Base-by-base conservation (phyloP, 1,140 invertebrate genomes). In the Cydia strobilella region DNA sequence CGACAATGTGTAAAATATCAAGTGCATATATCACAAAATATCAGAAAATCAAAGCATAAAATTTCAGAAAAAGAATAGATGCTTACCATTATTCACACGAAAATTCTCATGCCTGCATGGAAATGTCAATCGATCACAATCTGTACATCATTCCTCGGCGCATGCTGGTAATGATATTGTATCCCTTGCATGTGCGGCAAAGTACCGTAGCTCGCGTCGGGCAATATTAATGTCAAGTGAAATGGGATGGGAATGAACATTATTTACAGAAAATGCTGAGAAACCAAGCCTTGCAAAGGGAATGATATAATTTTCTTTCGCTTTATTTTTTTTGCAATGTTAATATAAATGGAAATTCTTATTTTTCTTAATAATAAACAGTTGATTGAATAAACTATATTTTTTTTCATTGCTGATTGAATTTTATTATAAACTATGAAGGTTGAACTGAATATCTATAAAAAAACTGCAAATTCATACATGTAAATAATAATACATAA, bases 141-240 rank as follows among this genome's bases (percentile, higher is more conserved):
- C 65, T 69, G 65, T 69, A 69, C 65, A 69, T 69, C 65, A 69
- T 69, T 69, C 65, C 31, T 39, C 7, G 12, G 20, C 65, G 65
- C 65, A 69, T 69, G 65, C 65, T 31, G 31, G 65, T 69, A 69
- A 69, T 69, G 65, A 69, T 15, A 18, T 39, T 35, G 15, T 23
- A 42, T 18, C 9, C 7, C 20, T 23, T 59, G n/a, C n/a, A n/a
- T n/a, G 15, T 18, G 54, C 54, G 54, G 54, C n/a, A 59, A 59
- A 10, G 15, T 59, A 23, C 54, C 54, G n/a, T n/a, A n/a, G n/a
- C n/a, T n/a, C n/a, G n/a, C n/a, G 54, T 23, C 54, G 54, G 18
- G 48, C 54, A 3, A 59, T 59, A 59, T 23, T 59, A 59, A 59
- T 59, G 54, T 12, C 54, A 10, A 3, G n/a, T 59, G 54, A 59